Percentiles rank a stretch among this genome's conserved stretches.
These are phyloP conservation scores for Druon quercuslanigerum DNA, from an alignment of 1,140 invertebrate genomes.

Conservation along the genomic window DNA sequence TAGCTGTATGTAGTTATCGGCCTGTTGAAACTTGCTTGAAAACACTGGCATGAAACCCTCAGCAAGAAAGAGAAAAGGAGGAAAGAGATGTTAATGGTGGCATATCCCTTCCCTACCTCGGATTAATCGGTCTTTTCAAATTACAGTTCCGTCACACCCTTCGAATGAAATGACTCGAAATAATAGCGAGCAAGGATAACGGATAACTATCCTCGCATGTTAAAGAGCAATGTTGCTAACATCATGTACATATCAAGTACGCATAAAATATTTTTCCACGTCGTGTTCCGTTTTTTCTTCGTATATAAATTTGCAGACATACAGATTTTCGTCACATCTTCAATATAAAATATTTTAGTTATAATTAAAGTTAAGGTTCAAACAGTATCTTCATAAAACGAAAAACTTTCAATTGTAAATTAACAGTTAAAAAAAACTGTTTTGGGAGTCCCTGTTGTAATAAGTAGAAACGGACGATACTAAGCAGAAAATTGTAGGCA, in stretches of 20 bases:
- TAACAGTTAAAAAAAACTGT: too few species aligned
- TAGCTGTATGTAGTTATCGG: conserved; percentile 1
- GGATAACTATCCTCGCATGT: conserved; percentile 68
- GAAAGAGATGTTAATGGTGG: conserved; percentile 52
- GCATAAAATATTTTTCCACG: conserved; percentile 22
- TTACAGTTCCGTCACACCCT: conserved; percentile 68
- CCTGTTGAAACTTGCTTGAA: neutral
- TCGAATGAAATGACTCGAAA: conserved; percentile 68
- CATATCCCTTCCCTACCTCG: conserved; percentile 60
- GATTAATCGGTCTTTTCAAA: conserved; percentile 64
- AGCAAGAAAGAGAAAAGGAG: conserved; percentile 22
- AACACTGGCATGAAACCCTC: neutral
- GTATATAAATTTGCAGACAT: neutral
- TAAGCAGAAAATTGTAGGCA: too few species aligned
- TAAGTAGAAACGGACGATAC: too few species aligned
- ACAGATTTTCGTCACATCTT: neutral
- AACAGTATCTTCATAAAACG: too few species aligned
- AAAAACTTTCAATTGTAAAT: too few species aligned
- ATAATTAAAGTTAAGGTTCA: too few species aligned
- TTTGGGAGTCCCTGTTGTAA: too few species aligned
- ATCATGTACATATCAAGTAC: conserved; percentile 45
- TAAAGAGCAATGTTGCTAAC: conserved; percentile 65
- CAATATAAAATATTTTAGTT: too few species aligned
- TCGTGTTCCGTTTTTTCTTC: neutral
- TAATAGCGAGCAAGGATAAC: conserved; percentile 65